Evolutionary conservation across 2,113 vertebrate species (phyloP), one percentile per base, ranked within the genome.

Genomic region (Aythya baeri): DNA sequence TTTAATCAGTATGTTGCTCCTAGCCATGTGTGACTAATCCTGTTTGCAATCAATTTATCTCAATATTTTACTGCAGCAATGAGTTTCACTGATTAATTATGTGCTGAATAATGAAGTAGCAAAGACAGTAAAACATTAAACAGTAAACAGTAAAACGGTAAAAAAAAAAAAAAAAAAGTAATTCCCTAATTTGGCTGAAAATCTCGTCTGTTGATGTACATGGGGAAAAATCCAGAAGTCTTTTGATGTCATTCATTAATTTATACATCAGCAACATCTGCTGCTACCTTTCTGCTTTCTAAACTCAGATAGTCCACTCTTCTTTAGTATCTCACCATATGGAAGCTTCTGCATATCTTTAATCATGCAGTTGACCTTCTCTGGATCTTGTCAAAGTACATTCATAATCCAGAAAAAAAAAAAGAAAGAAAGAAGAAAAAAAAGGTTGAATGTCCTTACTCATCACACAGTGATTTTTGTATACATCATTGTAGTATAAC

Each of bases 11-110:
- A 61, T 75, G 44, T 88, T 95, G 85, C 58, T 75, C 65, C 83
- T 88, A 83, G 52, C 70, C 8, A 2, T 52, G 55, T 81, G 58
- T 93, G 70, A 93, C 90, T 92, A 93, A 91, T 91, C 61, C 83
- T 88, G 65, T 93, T 93, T 92, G 70, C 74, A 83, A 68, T 80
- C 79, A 90, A 81, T 90, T 90, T 90, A 80, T 88, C 65, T 88
- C 68, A 75, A 80, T 93, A 79, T 93, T 96, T 94, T 96, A 93
- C 93, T 95, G 93, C 65, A 83, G 90, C 90, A 82, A 20, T n/a
- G 70, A 82, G 75, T 93, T 95, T 94, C 90, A 23, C 93, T 96
- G 88, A 88, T 92, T 95, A 96, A 88, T 90, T 94, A 61, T 75
- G 93, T 72, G 76, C 62, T 83, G 67, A 91, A 62, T 76, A 86